Evolutionary conservation across 2,888 invertebrate genomes (phyloP).

Genomic region (Embidobia sp.): DNA sequence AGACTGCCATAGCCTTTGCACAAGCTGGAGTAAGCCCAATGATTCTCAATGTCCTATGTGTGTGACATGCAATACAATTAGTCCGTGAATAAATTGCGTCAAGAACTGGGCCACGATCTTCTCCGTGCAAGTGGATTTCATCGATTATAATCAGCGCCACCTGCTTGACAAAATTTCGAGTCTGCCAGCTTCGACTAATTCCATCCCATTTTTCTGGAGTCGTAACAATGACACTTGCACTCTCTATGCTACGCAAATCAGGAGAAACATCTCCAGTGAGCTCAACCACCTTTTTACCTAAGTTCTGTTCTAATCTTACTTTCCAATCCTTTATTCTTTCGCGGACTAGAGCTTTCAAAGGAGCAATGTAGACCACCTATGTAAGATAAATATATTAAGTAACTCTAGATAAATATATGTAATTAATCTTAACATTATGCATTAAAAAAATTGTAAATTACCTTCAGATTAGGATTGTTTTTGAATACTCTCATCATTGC

Average conservation of each 20-base stretch:
- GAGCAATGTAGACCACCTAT: slow-evolving; percentile 98
- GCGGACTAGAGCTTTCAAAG: slow-evolving; percentile 97
- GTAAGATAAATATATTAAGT: slow-evolving; percentile 1
- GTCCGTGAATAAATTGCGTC: slow-evolving; percentile 99
- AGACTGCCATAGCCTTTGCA: slow-evolving; percentile 90
- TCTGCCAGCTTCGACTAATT: slow-evolving; percentile 99
- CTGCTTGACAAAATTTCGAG: slow-evolving; percentile 94
- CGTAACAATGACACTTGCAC: slow-evolving; percentile 96
- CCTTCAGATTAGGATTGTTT: slow-evolving; percentile 89
- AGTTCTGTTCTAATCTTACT: slow-evolving; percentile 86
- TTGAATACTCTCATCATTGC: slow-evolving; percentile 97
- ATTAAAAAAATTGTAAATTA: no score
- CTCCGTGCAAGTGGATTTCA: slow-evolving; percentile 98
- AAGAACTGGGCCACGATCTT: slow-evolving; percentile 93
- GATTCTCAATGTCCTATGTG: slow-evolving; percentile 90
- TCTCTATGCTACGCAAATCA: slow-evolving; percentile 91
- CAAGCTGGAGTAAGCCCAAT: slow-evolving; percentile 98
- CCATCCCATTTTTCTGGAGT: slow-evolving; percentile 99
- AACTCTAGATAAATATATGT: no score
- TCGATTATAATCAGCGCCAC: slow-evolving; percentile 97
- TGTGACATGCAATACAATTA: slow-evolving; percentile 97
- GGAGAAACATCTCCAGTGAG: slow-evolving; percentile 97
- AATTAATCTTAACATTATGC: no score
- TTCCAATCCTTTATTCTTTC: slow-evolving; percentile 99
- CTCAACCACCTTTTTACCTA: slow-evolving; percentile 94